These are phyloP conservation scores for Mythimna loreyi DNA, from an alignment of 2,888 invertebrate species.

Conservation along the genomic window DNA sequence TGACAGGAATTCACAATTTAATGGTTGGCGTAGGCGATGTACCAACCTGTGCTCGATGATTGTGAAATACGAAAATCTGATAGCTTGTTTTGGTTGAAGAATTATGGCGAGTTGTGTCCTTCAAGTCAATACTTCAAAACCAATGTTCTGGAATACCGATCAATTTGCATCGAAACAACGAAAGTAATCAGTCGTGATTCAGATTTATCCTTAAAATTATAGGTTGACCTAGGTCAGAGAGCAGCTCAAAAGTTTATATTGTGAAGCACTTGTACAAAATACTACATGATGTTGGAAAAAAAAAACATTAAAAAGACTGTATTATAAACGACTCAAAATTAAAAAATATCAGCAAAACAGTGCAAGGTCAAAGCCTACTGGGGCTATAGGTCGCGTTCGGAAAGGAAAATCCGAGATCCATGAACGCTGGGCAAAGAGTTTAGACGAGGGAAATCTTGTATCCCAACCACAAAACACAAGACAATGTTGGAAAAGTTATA, in stretches of 20 bases:
- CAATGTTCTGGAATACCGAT: background rate
- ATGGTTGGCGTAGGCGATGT: constrained; percentile 53
- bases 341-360: no score
- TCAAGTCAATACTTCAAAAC: background rate
- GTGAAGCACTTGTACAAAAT: background rate
- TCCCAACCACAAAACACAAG: no score
- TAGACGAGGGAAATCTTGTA: no score
- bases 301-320: no score
- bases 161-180: background rate
- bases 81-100: constrained; percentile 36
- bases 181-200: background rate
- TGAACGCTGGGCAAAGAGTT: no score
- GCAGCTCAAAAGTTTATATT: background rate
- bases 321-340: no score
- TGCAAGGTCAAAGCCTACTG: no score
- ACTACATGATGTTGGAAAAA: background rate
- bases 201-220: background rate
- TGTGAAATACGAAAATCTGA: constrained; percentile 45
- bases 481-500: background rate
- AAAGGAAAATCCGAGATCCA: no score
- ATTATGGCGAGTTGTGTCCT: constrained; percentile 26
- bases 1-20: constrained; percentile 50
- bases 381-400: no score
- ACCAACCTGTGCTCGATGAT: constrained; percentile 52
- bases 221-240: background rate